Evolutionary conservation across 2,888 invertebrate species (phyloP).

Genomic region (Sphaeridia pumilis): DNA sequence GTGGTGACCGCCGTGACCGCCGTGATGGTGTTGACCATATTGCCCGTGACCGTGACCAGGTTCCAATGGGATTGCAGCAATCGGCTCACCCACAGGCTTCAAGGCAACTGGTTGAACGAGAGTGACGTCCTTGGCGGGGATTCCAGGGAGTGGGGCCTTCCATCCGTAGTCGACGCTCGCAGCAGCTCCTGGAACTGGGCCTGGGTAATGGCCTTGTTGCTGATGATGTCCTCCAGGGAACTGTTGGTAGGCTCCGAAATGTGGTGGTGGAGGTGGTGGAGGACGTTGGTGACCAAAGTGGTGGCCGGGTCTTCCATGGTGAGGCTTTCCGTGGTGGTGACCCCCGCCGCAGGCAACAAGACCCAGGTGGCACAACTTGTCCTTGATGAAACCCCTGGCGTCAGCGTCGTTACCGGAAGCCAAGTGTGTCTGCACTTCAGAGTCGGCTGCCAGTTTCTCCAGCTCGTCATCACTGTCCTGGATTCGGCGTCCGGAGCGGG

Average conservation of each 20-base stretch:
- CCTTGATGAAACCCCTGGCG: conserved; percentile 68
- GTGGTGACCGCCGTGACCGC: too few relatives aligned
- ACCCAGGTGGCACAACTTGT: conserved; percentile 68
- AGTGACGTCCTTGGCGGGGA: conserved; percentile 61
- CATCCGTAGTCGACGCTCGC: conserved; percentile 3
- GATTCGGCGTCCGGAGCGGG: conserved; percentile 17
- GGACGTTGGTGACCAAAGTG: too few relatives aligned
- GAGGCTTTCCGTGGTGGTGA: conserved; percentile 6
- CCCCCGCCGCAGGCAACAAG: conserved; percentile 40
- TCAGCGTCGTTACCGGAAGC: conserved; percentile 47
- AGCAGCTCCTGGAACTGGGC: too few relatives aligned
- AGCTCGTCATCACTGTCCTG: conserved; percentile 14
- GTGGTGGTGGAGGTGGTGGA: conserved; percentile 6
- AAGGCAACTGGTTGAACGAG: conserved; percentile 78
- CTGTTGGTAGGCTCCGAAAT: too few relatives aligned
- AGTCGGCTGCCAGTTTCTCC: conserved; percentile 14
- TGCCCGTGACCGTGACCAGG: not conserved
- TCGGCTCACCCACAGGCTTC: conserved; percentile 66
- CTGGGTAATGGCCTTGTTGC: not conserved
- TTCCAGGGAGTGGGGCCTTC: conserved; percentile 32
- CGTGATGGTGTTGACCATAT: not conserved
- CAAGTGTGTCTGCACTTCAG: conserved; percentile 10
- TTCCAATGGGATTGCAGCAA: conserved; percentile 55
- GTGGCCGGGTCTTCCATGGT: too few relatives aligned
- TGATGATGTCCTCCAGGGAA: too few relatives aligned